Base-by-base conservation (phyloP, 2,888 invertebrate genomes). In the Napeogenes inachia region DNA sequence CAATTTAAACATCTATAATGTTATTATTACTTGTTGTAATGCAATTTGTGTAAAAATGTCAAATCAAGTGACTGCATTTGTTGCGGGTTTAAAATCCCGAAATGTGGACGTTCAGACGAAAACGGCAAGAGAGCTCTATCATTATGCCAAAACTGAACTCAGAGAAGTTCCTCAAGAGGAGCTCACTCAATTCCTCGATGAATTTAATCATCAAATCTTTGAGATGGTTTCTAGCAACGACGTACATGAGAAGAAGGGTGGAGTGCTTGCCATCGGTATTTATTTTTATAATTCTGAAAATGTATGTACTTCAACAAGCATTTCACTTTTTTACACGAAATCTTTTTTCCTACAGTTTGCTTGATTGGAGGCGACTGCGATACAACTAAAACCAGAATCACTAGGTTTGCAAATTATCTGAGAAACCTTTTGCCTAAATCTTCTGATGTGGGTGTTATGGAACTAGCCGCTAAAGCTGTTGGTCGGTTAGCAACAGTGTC, bases 211-310 rank as follows among this genome's bases (percentile, higher is more conserved):
- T 78, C 96, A 97, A 78, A 98, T 99, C 70, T 97, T 97, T 81
- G 97, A 98, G 82, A 97, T 99, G 98, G 97, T 98, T 3, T 96
- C 97, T 13, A 96, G 97, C 72, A 94, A 95, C 55, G 98, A 99
- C 81, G 94, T 96, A 45, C 96, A 97, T 85, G 98, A 98, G 81
- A 97, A 97, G 78, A 98, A 98, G 87, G 98, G 98, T 64, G 98
- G 98, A 60, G 98, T 98, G 68, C 86, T 98, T 61, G 98, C 98
- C 6, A 99, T 99, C 76, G 94, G 95, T 95, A 84, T 70, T 65
- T 56, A 58, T 57, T 53, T 42, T 38, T 38, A 33, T 32, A 61
- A 38, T 57, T 45, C 35, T 55, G 10, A 33, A 56, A 57, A 42
- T 38, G 6, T 46, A 30, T 47, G 12, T 54, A 30, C 46, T 35